These are phyloP conservation scores for Poecile montanus DNA, from an alignment of 2,797 vertebrate genomes.

Conservation along the genomic window DNA sequence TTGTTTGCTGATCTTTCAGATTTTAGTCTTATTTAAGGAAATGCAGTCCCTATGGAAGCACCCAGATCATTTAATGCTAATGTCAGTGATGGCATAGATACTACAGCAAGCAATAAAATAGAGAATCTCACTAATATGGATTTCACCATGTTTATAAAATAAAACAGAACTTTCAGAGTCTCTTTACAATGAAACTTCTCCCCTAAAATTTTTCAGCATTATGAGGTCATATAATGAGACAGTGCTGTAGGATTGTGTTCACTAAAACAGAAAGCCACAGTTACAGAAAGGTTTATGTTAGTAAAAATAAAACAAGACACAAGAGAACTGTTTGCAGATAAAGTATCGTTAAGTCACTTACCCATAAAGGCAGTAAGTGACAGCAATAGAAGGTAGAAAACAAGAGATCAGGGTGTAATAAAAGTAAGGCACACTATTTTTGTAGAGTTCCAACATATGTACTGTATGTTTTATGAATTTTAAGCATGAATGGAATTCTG, in stretches of 20 bases:
- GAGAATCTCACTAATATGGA: neutral
- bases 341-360: conserved; percentile 33
- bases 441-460: conserved; percentile 29
- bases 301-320: conserved; percentile 32
- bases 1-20: neutral
- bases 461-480: conserved; percentile 57
- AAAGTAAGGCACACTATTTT: conserved; percentile 38
- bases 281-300: conserved; percentile 7
- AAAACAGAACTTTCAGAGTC: neutral
- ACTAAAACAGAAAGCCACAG: conserved; percentile 4
- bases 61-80: neutral
- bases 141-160: neutral
- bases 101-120: neutral
- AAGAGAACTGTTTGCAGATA: conserved; percentile 46
- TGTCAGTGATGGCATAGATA: neutral
- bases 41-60: neutral
- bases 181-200: neutral
- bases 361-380: conserved; percentile 1
- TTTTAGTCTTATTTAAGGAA: neutral
- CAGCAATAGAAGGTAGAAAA: conserved; percentile 35
- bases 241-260: neutral
- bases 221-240: neutral
- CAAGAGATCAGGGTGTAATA: conserved; percentile 40
- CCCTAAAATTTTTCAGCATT: neutral
- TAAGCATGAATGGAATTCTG: conserved; percentile 60